These are phyloP conservation scores for Epinephelus malabaricus DNA, from an alignment of 2,797 vertebrate species.

Conservation along the genomic window DNA sequence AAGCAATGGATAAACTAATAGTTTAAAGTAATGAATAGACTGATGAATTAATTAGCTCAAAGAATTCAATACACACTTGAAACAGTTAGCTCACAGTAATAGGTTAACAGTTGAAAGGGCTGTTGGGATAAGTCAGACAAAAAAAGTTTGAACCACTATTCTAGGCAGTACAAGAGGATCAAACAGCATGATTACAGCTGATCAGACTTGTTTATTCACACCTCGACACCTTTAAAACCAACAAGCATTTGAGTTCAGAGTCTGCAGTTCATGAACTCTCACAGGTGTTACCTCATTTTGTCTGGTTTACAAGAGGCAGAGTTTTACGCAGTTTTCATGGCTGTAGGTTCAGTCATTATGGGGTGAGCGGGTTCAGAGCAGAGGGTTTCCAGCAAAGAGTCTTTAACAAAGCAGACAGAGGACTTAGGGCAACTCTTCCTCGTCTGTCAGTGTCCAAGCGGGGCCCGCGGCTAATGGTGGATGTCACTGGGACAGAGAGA, in stretches of 20 bases:
- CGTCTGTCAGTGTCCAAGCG: constrained; percentile 41
- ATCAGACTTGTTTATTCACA: neutral
- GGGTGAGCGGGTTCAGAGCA: constrained; percentile 71
- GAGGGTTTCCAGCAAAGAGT: constrained; percentile 35
- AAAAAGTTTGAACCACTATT: too few relatives aligned
- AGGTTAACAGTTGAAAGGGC: neutral
- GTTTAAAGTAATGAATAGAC: neutral
- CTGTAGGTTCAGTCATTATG: constrained; percentile 37
- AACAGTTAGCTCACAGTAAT: neutral
- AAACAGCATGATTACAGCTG: constrained; percentile 10
- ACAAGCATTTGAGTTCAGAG: neutral
- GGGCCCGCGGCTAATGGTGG: constrained; percentile 44
- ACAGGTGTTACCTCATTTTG: neutral
- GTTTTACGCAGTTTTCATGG: neutral
- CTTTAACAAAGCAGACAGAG: constrained; percentile 62
- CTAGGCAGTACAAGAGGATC: neutral
- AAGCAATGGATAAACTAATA: neutral
- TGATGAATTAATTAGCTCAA: neutral
- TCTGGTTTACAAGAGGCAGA: constrained; percentile 7
- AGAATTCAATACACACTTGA: neutral
- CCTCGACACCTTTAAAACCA: neutral
- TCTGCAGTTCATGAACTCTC: constrained; percentile 14
- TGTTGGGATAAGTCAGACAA: neutral
- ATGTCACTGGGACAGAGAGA: constrained; percentile 64
- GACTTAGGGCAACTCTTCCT: constrained; percentile 53